Percentiles rank a stretch among this genome's conserved stretches.
Conservation (phyloP, 2,797 vertebrate genomes). For the Myotis pilosus region DNA sequence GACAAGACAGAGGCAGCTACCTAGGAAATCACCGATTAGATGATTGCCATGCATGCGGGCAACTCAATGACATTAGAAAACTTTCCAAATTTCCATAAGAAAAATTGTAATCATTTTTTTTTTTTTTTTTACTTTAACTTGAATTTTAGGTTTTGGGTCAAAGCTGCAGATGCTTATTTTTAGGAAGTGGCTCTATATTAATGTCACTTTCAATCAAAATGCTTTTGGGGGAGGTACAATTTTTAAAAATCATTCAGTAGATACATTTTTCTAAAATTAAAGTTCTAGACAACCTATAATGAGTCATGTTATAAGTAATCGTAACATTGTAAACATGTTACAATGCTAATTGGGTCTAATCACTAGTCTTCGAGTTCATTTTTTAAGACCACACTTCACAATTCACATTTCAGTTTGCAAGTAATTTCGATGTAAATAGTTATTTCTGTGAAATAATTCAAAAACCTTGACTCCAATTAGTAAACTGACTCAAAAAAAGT, state of each 20-base stretch:
- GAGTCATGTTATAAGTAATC: not conserved
- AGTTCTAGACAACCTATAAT: not conserved
- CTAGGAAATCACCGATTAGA: not conserved
- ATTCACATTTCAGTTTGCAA: constrained; percentile 15
- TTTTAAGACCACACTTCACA: not conserved
- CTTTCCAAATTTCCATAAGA: not conserved
- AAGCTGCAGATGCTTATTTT: not conserved
- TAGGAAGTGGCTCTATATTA: not conserved
- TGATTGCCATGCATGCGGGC: not conserved
- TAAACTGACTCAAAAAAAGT: constrained; percentile 30
- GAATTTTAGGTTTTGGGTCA: constrained; percentile 28
- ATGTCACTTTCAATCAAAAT: not conserved
- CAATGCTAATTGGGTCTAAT: not conserved
- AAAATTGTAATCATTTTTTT: constrained; percentile 7
- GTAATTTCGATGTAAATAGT: constrained; percentile 9
- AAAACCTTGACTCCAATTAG: constrained; percentile 23
- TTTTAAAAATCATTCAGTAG: not conserved
- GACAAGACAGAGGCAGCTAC: not conserved
- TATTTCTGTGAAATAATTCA: constrained; percentile 18
- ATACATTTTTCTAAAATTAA: not conserved
- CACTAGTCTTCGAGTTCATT: not conserved
- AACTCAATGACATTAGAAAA: constrained; percentile 8
- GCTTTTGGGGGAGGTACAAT: not conserved
- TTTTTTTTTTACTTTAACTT: not conserved
- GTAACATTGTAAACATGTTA: too few species aligned